These are phyloP conservation scores for Drosophila bocqueti DNA, from an alignment of 1,140 invertebrate genomes.

Conservation along the genomic window DNA sequence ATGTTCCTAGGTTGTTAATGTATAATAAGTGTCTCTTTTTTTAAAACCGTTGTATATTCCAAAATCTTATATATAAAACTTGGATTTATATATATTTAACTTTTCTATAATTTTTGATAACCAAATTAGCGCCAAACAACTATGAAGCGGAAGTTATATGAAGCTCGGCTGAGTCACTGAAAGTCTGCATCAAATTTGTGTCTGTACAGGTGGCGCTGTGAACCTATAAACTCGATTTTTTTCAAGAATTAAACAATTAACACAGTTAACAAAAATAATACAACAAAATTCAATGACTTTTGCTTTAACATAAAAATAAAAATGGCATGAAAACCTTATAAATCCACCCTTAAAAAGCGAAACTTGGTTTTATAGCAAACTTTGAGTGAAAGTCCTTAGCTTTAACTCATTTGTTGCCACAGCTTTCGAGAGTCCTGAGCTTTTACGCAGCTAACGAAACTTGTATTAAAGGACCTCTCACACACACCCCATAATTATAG, in stretches of 20 bases:
- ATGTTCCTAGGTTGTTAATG: neutral
- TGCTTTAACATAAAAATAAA: neutral
- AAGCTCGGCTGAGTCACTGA: neutral
- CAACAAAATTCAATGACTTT: neutral
- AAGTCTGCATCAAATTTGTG: neutral
- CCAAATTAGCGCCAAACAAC: neutral
- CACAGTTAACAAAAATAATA: too few relatives aligned
- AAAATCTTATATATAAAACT: neutral
- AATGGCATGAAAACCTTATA: accelerated
- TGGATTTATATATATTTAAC: neutral
- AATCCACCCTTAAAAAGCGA: neutral
- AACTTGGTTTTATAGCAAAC: constrained; percentile 15
- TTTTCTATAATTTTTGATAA: neutral
- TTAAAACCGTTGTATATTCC: neutral
- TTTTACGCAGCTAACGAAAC: neutral
- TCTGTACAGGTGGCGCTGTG: neutral
- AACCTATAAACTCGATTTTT: neutral
- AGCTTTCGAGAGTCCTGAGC: constrained; percentile 1
- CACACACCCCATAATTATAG: neutral
- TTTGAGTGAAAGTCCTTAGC: constrained; percentile 13
- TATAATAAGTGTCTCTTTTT: neutral
- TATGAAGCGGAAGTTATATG: neutral
- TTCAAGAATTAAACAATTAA: neutral
- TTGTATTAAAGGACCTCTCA: neutral
- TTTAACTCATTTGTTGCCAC: neutral